Percentiles rank a stretch among this genome's conserved stretches.
Evolutionary conservation across 1,140 invertebrate genomes (phyloP).

Genomic region (Drosophila micromelanica): DNA sequence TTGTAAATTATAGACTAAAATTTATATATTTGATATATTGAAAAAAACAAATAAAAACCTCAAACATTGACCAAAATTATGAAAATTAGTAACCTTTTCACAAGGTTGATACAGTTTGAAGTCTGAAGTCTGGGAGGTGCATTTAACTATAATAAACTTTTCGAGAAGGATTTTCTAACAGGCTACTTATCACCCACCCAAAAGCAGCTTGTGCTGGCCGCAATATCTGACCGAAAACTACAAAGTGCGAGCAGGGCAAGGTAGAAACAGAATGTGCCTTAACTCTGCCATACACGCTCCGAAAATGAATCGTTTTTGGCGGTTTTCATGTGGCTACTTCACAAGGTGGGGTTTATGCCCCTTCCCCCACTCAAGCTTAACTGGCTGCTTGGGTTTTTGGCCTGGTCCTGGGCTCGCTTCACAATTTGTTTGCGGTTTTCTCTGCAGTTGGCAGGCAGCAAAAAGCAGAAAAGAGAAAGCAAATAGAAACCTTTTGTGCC

Average conservation of each 20-base stretch:
- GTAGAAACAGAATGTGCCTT: slow-evolving; percentile 1
- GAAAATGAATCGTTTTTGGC: slow-evolving; percentile 48
- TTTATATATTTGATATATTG: too few species aligned
- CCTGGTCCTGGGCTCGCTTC: slow-evolving; percentile 11
- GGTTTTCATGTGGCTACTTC: slow-evolving; percentile 36
- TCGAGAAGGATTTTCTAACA: neutral
- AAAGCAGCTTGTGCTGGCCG: neutral
- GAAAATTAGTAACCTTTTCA: neutral
- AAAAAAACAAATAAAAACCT: neutral
- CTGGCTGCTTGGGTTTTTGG: slow-evolving; percentile 1
- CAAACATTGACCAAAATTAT: neutral
- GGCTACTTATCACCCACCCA: neutral
- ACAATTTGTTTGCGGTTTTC: slow-evolving; percentile 43
- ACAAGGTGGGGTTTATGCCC: neutral
- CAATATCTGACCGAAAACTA: neutral
- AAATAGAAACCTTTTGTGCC: slow-evolving; percentile 67
- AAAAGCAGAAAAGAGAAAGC: slow-evolving; percentile 28
- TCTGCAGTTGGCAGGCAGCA: slow-evolving; percentile 12
- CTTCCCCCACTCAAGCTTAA: neutral
- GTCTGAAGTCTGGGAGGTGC: neutral
- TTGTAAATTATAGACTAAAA: too few species aligned
- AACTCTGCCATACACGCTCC: too few species aligned
- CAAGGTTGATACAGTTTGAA: neutral
- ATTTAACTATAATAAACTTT: neutral
- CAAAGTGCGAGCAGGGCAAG: neutral